Evolutionary conservation across 2,113 vertebrate genomes (phyloP), one percentile per base, ranked within the genome.

Genomic region (Caloenas nicobarica): DNA sequence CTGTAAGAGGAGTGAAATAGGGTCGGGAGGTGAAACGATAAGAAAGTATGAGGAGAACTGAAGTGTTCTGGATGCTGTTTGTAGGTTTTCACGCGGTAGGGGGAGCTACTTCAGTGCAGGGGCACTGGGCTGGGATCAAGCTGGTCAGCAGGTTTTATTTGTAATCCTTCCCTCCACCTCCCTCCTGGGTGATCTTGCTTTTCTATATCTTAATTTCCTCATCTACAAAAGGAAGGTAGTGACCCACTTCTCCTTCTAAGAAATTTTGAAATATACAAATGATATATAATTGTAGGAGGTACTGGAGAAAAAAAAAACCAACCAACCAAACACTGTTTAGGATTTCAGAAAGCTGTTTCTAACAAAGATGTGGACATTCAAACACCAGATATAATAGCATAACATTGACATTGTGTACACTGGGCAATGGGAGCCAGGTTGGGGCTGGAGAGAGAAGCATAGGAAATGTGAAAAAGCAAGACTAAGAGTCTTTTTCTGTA

Each of bases 381-480:
- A 82, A 74, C 16, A 48, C 13, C 19, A 61, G 44, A 65, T 13
- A 13, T 2, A 38, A 50, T 2, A 69, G 19, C 34, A 11, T 24
- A 69, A 56, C 18, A 21, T 16, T 25, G 25, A 21, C 5, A 34
- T 17, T 66, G 34, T 17, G 31, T 80, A 44, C 7, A 6, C 9
- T 18, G 66, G 40, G 31, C 40, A 85, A 42, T 31, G 26, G 48
- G 40, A 85, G 2, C 10, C 31, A 31, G 48, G 29, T 60, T n/a
- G 4, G 2, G 12, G 36, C 0, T 48, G 33, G 28, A 18, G 0
- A 65, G 17, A 62, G n/a, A 62, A 54, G 24, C 25, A 66, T 0
- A 61, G 57, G 34, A 72, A 79, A 40, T 64, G 33, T 12, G 19
- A 23, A 1, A 68, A 40, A 80, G 11, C 40, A 91, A 13, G 33